Evolutionary conservation across 2,797 vertebrate species (phyloP).

Genomic region (Schizopygopsis malacanthus): DNA sequence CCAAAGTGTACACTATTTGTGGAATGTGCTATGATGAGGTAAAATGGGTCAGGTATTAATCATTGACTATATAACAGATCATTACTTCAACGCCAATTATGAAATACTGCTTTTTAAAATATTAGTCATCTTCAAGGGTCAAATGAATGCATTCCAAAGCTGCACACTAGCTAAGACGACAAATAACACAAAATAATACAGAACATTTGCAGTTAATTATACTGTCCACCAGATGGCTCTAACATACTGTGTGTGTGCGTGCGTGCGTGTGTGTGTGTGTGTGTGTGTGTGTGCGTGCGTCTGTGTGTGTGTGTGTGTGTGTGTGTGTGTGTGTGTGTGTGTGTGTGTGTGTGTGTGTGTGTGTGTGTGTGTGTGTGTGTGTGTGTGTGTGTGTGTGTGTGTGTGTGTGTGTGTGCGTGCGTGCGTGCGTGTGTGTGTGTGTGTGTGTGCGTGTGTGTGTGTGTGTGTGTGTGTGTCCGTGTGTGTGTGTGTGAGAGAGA

Average conservation of each 20-base stretch:
- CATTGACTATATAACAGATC: slow-evolving; percentile 6
- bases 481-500: too few species aligned
- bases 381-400: slow-evolving; percentile 47
- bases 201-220: neutral
- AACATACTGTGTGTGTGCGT: slow-evolving; percentile 2
- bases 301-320: slow-evolving; percentile 1
- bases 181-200: neutral
- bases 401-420: slow-evolving; percentile 38
- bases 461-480: too few species aligned
- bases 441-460: slow-evolving; percentile 7
- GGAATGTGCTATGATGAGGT: neutral
- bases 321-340: slow-evolving; percentile 50
- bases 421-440: slow-evolving; percentile 22
- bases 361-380: slow-evolving; percentile 34
- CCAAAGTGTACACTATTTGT: neutral
- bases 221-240: slow-evolving; percentile 51
- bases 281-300: too few species aligned
- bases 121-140: slow-evolving; percentile 15
- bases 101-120: slow-evolving; percentile 15
- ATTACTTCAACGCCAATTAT: neutral
- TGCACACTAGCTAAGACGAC: neutral
- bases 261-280: slow-evolving; percentile 11
- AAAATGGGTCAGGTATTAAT: neutral
- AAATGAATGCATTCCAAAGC: neutral
- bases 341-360: slow-evolving; percentile 30